Percentiles rank a stretch among this genome's conserved stretches.
Evolutionary conservation across 2,888 invertebrate genomes (phyloP).

Genomic region (Amblyteles armatorius): DNA sequence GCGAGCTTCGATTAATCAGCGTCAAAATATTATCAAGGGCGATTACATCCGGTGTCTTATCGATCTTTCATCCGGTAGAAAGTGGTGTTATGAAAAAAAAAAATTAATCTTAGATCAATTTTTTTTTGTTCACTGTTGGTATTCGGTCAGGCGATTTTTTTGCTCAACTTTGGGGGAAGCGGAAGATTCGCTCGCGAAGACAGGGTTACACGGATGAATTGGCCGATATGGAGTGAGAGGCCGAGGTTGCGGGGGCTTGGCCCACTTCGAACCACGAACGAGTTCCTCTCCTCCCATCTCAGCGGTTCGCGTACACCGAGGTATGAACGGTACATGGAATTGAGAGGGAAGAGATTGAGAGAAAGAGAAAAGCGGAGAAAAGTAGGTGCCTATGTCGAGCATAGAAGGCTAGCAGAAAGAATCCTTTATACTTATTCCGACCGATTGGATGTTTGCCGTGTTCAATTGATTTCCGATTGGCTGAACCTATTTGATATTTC

Average conservation of each 20-base stretch:
- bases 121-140: not conserved
- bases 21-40: slow-evolving; percentile 11
- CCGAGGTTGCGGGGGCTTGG: slow-evolving; percentile 45
- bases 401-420: slow-evolving; percentile 35
- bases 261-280: slow-evolving; percentile 45
- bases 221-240: slow-evolving; percentile 30
- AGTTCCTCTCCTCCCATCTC: slow-evolving; percentile 35
- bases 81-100: too few relatives aligned
- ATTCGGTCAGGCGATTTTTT: not conserved
- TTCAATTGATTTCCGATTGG: slow-evolving; percentile 68
- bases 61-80: slow-evolving; percentile 1
- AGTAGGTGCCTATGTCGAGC: slow-evolving; percentile 51
- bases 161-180: not conserved
- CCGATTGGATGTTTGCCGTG: slow-evolving; percentile 68
- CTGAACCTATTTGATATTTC: slow-evolving; percentile 66
- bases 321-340: slow-evolving; percentile 30
- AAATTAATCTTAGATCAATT: too few relatives aligned
- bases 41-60: not conserved
- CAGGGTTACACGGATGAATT: slow-evolving; percentile 49
- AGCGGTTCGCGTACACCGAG: not conserved
- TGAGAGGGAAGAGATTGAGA: slow-evolving; percentile 5
- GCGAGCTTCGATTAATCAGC: slow-evolving; percentile 39
- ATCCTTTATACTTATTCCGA: slow-evolving; percentile 66
- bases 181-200: slow-evolving; percentile 19
- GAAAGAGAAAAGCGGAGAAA: slow-evolving; percentile 51